Evolutionary conservation across 2,797 vertebrate species (phyloP), one percentile per base, ranked within the genome.

Genomic region (Aplochiton taeniatus): DNA sequence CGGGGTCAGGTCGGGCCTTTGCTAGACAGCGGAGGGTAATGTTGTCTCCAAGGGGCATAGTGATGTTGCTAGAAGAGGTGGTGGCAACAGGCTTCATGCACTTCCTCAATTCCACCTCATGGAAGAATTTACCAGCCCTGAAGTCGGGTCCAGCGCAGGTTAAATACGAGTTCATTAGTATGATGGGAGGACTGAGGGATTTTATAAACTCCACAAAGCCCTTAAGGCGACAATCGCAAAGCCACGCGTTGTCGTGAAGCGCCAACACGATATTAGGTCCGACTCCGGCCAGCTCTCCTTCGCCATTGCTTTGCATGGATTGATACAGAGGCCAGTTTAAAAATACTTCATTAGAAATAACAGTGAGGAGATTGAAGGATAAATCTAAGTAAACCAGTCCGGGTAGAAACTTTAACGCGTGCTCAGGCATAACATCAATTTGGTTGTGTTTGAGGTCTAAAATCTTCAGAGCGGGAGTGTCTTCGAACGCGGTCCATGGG

Each of bases 91-190:
- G 95, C 59, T 93, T 96, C 53, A 68, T 81, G 77, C 96, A 98
- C 43, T 67, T 83, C 63, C 89, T 90, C 63, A 97, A 88, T 49
- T 96, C 93, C 3, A 93, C 83, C 81, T 96, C 93, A 8, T 96
- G 91, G 68, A 96, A 96, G 84, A 94, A 93, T 61, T 93, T 94
- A 1, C 94, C 94, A 4, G 69, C 84, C 65, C 86, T 94, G 82
- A 88, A 93, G 72, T 92, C 89, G 2, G 95, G 95, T 59, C 89
- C 88, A 63, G 88, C 90, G 82, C 95, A 98, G 31, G 88, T 91
- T 89, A 98, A 89, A 82, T 97, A 97, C 4, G 94, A 94, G 90
- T 96, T 98, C 93, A 96, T 95, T 73, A 98, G 84, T 63, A 97
- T 95, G 66, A 97, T 84, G 1, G 94, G 94, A 5, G 94, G 91